Evolutionary conservation across 2,113 vertebrate species (phyloP).

Genomic region (Erinaceus europaeus): DNA sequence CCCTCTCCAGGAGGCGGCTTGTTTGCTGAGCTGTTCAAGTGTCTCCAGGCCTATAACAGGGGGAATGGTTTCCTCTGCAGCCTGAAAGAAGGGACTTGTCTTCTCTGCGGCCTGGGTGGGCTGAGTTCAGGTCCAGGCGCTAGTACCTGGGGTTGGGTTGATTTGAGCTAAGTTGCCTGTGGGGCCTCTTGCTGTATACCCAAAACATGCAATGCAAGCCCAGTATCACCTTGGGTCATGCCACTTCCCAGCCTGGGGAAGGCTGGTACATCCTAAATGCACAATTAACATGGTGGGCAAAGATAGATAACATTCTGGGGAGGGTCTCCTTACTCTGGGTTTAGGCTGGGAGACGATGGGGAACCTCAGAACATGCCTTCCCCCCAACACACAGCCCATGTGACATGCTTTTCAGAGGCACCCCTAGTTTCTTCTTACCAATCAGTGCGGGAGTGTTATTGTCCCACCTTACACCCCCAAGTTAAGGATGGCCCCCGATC

Average conservation of each 20-base stretch:
- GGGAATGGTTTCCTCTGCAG: slow-evolving; percentile 80
- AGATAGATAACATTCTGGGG: slow-evolving; percentile 57
- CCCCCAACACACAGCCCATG: background rate
- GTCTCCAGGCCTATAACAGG: slow-evolving; percentile 76
- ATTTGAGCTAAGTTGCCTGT: slow-evolving; percentile 75
- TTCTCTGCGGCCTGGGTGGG: slow-evolving; percentile 71
- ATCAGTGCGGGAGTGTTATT: slow-evolving; percentile 36
- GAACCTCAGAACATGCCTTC: background rate
- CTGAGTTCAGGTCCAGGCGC: slow-evolving; percentile 75
- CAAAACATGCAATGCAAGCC: slow-evolving; percentile 77
- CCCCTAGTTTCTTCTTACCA: slow-evolving; percentile 28
- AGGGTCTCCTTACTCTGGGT: slow-evolving; percentile 51
- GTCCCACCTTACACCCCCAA: slow-evolving; percentile 26
- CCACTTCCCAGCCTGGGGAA: slow-evolving; percentile 71
- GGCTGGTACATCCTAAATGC: slow-evolving; percentile 62
- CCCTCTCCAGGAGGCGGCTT: slow-evolving; percentile 45
- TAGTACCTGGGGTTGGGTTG: slow-evolving; percentile 70
- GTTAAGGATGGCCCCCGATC: slow-evolving; percentile 59
- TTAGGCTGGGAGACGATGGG: slow-evolving; percentile 32
- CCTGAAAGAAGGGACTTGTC: slow-evolving; percentile 81
- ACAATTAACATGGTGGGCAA: slow-evolving; percentile 67
- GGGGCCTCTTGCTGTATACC: slow-evolving; percentile 76
- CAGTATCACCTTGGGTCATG: slow-evolving; percentile 79
- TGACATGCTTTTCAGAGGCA: slow-evolving; percentile 39
- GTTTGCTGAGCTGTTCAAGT: slow-evolving; percentile 74